Evolutionary conservation across 2,113 vertebrate genomes (phyloP), one percentile per base, ranked within the genome.

Genomic region (Colistium nudipinnis): DNA sequence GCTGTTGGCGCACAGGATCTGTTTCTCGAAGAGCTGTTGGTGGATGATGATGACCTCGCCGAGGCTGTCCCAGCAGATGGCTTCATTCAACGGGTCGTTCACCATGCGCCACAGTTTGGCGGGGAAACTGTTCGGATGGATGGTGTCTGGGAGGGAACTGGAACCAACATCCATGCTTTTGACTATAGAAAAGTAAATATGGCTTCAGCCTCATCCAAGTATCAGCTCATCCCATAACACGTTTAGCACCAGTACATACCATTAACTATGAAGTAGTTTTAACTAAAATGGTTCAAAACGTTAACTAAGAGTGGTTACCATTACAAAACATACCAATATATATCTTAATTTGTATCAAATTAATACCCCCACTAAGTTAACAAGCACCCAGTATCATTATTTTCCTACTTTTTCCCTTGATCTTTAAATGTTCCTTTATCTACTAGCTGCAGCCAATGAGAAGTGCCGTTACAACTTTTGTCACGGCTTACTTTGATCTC

Each of bases 51-150:
- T 20, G 1, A 80, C 71, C 48, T 92, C 77, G 0, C 94, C 95
- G 0, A 31, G 24, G 30, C 22, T 43, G 63, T 94, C 92, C 96
- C 95, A 96, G 85, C 51, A 27, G 70, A 96, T 87, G 4, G 94
- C 93, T 53, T 38, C 49, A 62, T 85, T 86, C 0, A 27, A 47
- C 1, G 95, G 93, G 77, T 86, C 90, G 86, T 94, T 95, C 53
- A 94, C 94, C 82, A 96, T 44, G 36, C 82, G 86, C 95, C 96
- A 96, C 44, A 96, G 82, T 65, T 96, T 96, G 47, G 93, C 94
- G 0, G 95, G 95, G 49, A 96, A 96, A 74, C 87, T 91, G 31
- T 85, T 91, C 17, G 91, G 87, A 69, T 94, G 94, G 75, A 95
- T 82, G 1, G 8, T 17, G 3, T 85, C 72, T 11, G 89, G 83